Base-by-base conservation (phyloP, 2,113 vertebrate genomes). In the Labrus mixtus region DNA sequence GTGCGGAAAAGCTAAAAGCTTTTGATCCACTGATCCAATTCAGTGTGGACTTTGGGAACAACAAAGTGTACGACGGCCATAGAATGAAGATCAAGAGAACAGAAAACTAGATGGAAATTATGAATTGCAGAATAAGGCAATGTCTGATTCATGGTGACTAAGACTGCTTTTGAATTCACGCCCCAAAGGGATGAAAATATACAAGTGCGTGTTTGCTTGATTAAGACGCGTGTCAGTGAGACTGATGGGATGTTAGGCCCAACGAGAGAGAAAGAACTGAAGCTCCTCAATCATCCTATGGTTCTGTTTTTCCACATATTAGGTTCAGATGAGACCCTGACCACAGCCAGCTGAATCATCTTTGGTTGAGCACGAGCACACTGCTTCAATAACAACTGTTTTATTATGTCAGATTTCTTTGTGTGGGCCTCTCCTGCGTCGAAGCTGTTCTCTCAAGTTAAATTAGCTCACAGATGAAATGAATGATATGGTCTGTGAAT, bases 341-440 rank as follows among this genome's bases (percentile, higher is more conserved):
- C 11, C 11, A 11, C 51, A 66, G 22, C 62, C 15, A 48, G 29
- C 48, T 13, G 10, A 56, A 55, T 61, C 37, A 43, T 61, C 60
- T 77, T 70, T 63, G 67, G 59, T 72, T 61, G 71, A 78, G 71
- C 60, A 68, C 60, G 45, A 61, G 48, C 86, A 87, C 69, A 25
- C 69, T 83, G 81, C 50, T 84, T 90, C 74, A 71, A 62, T 87
- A 86, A 70, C 66, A 83, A 46, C 25, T 23, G 10, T n/a, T 23
- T 53, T 22, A 54, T 76, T 73, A 84, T 82, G 70, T 78, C 65
- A 64, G 57, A 75, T 80, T 74, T 73, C 22, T 65, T 20, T 78
- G 53, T 68, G 59, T 75, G 69, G 54, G 39, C 62, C 68, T 25
- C 16, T 76, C 45, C 50, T 55, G 72, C 66, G 60, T 76, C 54